Conservation (phyloP, 2,888 invertebrate genomes). For the Rapana venosa region DNA sequence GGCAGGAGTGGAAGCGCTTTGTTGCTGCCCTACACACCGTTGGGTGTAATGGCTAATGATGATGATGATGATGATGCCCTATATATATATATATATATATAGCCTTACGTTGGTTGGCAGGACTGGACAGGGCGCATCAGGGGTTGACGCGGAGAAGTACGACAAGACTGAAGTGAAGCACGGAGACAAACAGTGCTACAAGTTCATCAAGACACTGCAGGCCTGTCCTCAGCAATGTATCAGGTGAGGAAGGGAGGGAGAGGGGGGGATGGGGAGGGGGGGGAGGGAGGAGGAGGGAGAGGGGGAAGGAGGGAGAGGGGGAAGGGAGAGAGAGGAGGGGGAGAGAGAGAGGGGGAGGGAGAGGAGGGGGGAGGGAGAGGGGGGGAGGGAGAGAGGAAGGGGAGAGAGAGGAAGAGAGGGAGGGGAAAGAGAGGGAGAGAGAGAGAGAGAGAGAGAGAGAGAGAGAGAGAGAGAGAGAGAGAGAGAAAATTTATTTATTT, state of each 20-base stretch:
- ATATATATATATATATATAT: no score
- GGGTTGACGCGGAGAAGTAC: conserved; percentile 83
- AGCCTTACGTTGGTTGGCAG: no score
- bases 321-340: no score
- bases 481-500: no score
- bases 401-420: not conserved
- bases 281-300: not conserved
- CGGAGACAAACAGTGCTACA: conserved; percentile 90
- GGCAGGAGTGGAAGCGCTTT: no score
- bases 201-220: conserved; percentile 86
- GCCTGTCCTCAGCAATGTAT: conserved; percentile 89
- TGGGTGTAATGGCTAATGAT: no score
- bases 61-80: no score
- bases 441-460: not conserved
- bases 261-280: not conserved
- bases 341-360: not conserved
- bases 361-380: not conserved
- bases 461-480: not conserved
- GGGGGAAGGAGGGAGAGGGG: not conserved
- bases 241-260: conserved; percentile 81
- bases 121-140: conserved; percentile 22
- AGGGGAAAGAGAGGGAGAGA: not conserved
- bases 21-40: no score
- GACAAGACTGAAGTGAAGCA: conserved; percentile 89
- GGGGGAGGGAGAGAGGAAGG: not conserved